phyloP scores from a whole-genome alignment of 2,888 invertebrate species.

The Gonocerus acuteangulatus region DNA sequence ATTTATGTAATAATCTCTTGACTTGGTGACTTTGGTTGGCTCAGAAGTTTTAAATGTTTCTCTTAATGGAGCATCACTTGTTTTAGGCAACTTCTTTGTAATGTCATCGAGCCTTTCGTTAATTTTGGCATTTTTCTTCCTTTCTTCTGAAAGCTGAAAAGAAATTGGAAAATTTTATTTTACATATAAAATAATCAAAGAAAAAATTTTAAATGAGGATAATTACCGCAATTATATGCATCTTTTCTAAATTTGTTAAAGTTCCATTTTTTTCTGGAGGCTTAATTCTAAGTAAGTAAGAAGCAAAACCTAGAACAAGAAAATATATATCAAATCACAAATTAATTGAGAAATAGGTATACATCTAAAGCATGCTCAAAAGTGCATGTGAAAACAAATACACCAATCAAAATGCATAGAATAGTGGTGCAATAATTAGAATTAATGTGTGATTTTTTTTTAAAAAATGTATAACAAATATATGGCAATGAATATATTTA shows the following conservation, averaged over 20 bases:
- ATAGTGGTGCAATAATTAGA: too few species aligned
- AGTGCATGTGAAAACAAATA: not conserved
- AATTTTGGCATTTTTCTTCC: not conserved
- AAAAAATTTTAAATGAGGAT: not conserved
- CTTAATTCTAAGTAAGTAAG: constrained; percentile 19
- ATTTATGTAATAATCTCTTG: too few species aligned
- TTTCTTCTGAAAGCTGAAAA: not conserved
- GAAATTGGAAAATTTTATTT: too few species aligned
- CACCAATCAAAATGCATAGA: too few species aligned
- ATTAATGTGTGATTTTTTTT: too few species aligned
- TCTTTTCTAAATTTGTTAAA: constrained; percentile 12
- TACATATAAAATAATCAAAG: too few species aligned
- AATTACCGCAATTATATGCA: constrained; percentile 6
- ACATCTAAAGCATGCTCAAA: not conserved
- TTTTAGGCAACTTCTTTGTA: not conserved
- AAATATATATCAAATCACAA: not conserved
- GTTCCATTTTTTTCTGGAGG: constrained; percentile 13
- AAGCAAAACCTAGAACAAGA: constrained; percentile 21
- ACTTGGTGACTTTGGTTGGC: too few species aligned
- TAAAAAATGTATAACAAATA: too few species aligned
- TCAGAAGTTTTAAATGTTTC: too few species aligned
- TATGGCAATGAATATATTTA: too few species aligned
- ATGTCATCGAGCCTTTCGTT: not conserved
- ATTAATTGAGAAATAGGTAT: not conserved
- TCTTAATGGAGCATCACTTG: not conserved